Conservation (phyloP, 2,888 invertebrate genomes). For the Ligdia adustata region DNA sequence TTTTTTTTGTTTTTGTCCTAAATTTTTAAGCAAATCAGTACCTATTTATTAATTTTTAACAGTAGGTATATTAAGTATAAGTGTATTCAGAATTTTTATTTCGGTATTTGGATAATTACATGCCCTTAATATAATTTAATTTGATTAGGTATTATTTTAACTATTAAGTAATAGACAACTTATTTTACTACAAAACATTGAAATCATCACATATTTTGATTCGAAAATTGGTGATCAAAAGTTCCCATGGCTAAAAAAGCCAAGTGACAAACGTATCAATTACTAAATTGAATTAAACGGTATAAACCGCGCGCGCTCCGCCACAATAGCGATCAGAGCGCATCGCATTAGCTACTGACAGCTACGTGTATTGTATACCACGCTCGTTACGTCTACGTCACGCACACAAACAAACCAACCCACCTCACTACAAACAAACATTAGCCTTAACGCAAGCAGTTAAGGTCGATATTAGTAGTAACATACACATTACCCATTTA, state of each 20-base stretch:
- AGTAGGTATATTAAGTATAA: no score
- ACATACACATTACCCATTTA: slow-evolving; percentile 57
- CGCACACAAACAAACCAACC: slow-evolving; percentile 61
- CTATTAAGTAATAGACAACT: no score
- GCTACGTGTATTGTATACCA: slow-evolving; percentile 78
- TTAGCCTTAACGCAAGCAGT: slow-evolving; percentile 47
- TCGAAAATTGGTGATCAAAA: slow-evolving; percentile 42
- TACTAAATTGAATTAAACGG: slow-evolving; percentile 83
- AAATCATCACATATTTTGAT: no score
- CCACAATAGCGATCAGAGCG: slow-evolving; percentile 80
- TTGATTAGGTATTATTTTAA: no score
- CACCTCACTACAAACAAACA: slow-evolving; percentile 46
- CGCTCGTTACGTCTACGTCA: slow-evolving; percentile 80
- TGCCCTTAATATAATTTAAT: no score
- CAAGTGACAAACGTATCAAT: slow-evolving; percentile 79
- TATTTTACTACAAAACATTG: no score
- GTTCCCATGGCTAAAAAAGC: slow-evolving; percentile 48
- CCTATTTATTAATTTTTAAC: no score
- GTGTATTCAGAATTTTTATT: no score
- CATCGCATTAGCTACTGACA: slow-evolving; percentile 83
- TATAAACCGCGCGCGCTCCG: slow-evolving; percentile 74
- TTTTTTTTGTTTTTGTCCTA: neutral
- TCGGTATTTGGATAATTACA: no score
- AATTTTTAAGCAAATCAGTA: neutral
- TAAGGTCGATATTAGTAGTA: slow-evolving; percentile 51